Evolutionary conservation across 2,113 vertebrate genomes (phyloP).

Genomic region (Gallinago undulata): DNA sequence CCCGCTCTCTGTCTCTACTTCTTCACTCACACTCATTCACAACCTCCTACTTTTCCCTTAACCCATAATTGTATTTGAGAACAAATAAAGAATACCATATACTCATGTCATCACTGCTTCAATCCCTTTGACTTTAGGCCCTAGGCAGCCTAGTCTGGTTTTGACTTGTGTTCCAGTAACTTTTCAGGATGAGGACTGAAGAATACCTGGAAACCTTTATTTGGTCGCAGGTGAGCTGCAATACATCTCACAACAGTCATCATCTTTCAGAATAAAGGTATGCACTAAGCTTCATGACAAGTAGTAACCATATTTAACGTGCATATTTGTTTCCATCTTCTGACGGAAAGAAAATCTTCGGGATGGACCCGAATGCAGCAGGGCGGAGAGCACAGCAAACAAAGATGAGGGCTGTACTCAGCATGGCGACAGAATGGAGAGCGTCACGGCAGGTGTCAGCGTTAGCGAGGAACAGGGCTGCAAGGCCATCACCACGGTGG

Average conservation of each 20-base stretch:
- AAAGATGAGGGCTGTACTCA: accelerated
- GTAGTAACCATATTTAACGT: background rate
- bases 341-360: accelerated
- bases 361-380: background rate
- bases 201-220: background rate
- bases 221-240: accelerated
- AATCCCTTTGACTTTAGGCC: background rate
- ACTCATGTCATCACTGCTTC: background rate
- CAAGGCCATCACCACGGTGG: background rate
- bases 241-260: background rate
- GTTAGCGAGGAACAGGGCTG: background rate
- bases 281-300: background rate
- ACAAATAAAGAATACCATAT: background rate
- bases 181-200: background rate
- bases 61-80: background rate
- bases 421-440: background rate
- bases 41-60: background rate
- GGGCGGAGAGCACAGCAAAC: background rate
- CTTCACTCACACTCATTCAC: background rate
- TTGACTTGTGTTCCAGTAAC: background rate
- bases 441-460: accelerated
- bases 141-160: background rate
- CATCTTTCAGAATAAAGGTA: background rate
- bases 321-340: background rate
- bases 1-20: background rate